Conservation (phyloP, 2,888 invertebrate species). For the Trachelus stipa region DNA sequence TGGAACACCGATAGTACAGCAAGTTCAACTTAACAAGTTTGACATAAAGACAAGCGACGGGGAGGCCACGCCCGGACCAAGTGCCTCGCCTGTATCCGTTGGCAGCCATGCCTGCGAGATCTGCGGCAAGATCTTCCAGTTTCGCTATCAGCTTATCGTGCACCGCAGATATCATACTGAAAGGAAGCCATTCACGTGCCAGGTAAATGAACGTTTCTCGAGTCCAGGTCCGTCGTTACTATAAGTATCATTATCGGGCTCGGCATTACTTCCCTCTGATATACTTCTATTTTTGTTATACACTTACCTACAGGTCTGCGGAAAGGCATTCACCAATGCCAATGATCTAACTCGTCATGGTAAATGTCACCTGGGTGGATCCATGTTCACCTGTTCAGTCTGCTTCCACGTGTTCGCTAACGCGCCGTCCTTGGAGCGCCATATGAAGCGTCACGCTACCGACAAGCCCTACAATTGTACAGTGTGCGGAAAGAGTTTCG, state of each 20-base stretch:
- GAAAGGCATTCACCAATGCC: conserved; percentile 84
- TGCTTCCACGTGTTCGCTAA: conserved; percentile 82
- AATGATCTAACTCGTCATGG: conserved; percentile 85
- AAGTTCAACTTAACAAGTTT: conserved; percentile 64
- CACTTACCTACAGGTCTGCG: conserved; percentile 80
- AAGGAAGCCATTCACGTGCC: conserved; percentile 83
- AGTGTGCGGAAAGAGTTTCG: conserved; percentile 88
- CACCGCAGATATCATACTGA: conserved; percentile 89
- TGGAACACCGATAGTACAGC: conserved; percentile 61
- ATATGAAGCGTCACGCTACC: conserved; percentile 84
- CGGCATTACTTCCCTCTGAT: not conserved
- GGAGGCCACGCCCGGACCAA: conserved; percentile 64
- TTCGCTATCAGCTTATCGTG: conserved; percentile 87
- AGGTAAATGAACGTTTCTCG: conserved; percentile 51
- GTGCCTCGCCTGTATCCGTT: conserved; percentile 72
- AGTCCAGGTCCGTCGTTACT: not conserved
- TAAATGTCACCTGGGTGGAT: conserved; percentile 85
- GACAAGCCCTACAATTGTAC: conserved; percentile 89
- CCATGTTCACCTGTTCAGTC: conserved; percentile 79
- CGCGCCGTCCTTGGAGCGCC: conserved; percentile 76
- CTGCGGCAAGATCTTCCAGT: conserved; percentile 88
- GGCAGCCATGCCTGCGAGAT: conserved; percentile 85
- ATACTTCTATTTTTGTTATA: not conserved
- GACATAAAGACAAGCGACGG: conserved; percentile 62
- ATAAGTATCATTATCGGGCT: not conserved